Percentiles rank a stretch among this genome's conserved stretches.
Conservation (phyloP, 2,888 invertebrate genomes). For the Habrosyne pyritoides region DNA sequence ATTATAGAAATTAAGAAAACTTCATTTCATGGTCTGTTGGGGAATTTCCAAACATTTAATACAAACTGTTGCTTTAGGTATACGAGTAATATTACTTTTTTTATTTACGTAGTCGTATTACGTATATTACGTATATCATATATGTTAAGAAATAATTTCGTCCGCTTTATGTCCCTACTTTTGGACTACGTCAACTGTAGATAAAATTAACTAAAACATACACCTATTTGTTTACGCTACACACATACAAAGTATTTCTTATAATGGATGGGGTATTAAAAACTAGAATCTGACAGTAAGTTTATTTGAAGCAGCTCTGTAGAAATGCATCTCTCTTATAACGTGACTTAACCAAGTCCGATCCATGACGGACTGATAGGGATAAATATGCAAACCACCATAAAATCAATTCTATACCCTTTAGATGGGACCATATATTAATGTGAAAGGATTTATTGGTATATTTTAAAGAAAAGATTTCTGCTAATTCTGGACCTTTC, state of each 20-base stretch:
- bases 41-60: no score
- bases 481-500: slow-evolving; percentile 16
- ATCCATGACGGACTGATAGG: slow-evolving; percentile 28
- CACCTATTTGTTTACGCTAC: no score
- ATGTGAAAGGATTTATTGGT: slow-evolving; percentile 20
- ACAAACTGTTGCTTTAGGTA: no score
- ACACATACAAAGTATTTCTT: neutral
- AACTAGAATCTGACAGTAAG: slow-evolving; percentile 21
- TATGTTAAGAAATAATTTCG: no score
- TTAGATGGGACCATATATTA: slow-evolving; percentile 5
- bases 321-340: slow-evolving; percentile 33
- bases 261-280: slow-evolving; percentile 15
- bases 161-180: no score
- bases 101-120: no score
- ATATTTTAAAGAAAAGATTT: slow-evolving; percentile 19
- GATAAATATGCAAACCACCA: slow-evolving; percentile 39
- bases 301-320: slow-evolving; percentile 32
- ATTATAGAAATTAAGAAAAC: no score
- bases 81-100: no score
- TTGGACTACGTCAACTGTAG: no score
- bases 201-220: no score
- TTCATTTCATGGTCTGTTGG: no score
- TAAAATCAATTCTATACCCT: slow-evolving; percentile 41
- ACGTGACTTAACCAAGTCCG: slow-evolving; percentile 30
- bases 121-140: no score